phyloP scores from a whole-genome alignment of 2,113 vertebrate species.

The Sorex fumeus region DNA sequence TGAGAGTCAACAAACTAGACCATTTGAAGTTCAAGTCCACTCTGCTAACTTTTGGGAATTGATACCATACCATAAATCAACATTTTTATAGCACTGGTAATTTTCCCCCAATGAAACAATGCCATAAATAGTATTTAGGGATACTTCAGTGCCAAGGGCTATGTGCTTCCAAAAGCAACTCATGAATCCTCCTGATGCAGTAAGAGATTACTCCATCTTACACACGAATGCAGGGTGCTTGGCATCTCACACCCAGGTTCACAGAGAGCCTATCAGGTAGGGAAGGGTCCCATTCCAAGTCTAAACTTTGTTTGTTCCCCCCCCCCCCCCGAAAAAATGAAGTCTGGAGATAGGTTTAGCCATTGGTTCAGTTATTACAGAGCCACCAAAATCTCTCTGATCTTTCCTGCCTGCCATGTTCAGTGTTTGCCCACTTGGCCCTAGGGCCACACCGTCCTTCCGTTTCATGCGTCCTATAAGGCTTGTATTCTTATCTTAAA shows the following conservation, averaged over 20 bases:
- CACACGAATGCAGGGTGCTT: neutral
- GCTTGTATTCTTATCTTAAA: neutral
- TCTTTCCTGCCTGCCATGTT: neutral
- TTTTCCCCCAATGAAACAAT: constrained; percentile 4
- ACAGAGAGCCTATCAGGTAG: neutral
- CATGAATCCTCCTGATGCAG: neutral
- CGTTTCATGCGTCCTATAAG: neutral
- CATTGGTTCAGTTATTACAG: neutral
- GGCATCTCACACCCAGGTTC: neutral
- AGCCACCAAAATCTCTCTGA: neutral
- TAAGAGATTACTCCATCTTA: neutral
- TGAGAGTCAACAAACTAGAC: neutral
- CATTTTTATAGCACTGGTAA: neutral
- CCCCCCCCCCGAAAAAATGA: neutral
- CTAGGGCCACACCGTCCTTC: neutral
- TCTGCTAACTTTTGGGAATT: constrained; percentile 22
- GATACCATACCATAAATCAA: constrained; percentile 31
- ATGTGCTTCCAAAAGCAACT: constrained; percentile 12
- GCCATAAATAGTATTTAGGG: neutral
- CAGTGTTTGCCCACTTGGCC: neutral
- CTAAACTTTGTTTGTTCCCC: neutral
- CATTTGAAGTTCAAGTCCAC: neutral
- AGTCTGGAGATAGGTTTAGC: neutral
- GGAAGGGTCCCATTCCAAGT: neutral
- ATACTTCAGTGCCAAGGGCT: neutral